Evolutionary conservation across 2,113 vertebrate genomes (phyloP).

Genomic region (Argyrosomus japonicus): DNA sequence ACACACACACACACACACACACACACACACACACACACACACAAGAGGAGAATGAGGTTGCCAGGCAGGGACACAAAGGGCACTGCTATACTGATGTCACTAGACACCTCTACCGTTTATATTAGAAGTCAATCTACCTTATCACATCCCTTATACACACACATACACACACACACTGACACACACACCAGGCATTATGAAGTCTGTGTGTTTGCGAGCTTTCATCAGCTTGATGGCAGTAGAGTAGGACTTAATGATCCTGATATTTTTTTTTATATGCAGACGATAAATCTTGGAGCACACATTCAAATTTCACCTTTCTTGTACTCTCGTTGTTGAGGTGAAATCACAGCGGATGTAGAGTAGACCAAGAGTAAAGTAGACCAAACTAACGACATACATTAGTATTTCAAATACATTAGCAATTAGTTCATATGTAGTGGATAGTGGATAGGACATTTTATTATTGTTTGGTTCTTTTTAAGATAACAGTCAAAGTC

Average conservation of each 20-base stretch:
- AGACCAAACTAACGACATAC: slow-evolving; percentile 1
- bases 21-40: slow-evolving; percentile 28
- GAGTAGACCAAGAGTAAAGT: slow-evolving; percentile 5
- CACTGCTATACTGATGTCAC: slow-evolving; percentile 67
- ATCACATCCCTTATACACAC: slow-evolving; percentile 74
- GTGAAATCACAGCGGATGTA: slow-evolving; percentile 44
- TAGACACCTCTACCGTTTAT: slow-evolving; percentile 77
- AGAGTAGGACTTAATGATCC: slow-evolving; percentile 84
- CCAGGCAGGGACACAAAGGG: slow-evolving; percentile 77
- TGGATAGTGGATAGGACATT: background rate
- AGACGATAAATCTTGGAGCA: slow-evolving; percentile 80
- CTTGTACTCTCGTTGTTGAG: slow-evolving; percentile 61
- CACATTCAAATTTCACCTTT: slow-evolving; percentile 81
- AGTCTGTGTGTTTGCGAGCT: slow-evolving; percentile 76
- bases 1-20: no score
- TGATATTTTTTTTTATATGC: slow-evolving; percentile 76
- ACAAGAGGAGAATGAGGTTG: slow-evolving; percentile 44
- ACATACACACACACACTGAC: slow-evolving; percentile 42
- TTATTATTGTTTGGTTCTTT: background rate
- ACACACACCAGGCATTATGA: slow-evolving; percentile 63
- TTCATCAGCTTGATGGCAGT: slow-evolving; percentile 83
- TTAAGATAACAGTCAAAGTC: background rate
- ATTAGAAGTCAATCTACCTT: slow-evolving; percentile 82
- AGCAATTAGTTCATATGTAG: background rate
- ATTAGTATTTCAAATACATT: background rate